phyloP scores from a whole-genome alignment of 2,113 vertebrate genomes.

The Dasyprocta punctata region DNA sequence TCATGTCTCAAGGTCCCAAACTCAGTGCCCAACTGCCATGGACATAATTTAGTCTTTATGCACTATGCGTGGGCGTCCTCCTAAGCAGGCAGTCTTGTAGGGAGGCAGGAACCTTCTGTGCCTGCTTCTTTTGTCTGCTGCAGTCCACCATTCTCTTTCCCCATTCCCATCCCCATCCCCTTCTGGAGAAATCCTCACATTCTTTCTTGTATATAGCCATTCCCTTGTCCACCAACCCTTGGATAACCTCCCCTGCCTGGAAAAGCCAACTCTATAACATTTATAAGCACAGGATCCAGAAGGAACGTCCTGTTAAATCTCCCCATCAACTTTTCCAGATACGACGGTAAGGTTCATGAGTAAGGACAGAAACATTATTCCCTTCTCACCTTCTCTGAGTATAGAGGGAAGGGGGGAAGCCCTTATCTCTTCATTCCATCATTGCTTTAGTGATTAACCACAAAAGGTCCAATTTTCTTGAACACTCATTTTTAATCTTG shows the following conservation, averaged over 20 bases:
- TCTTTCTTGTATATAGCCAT: constrained; percentile 22
- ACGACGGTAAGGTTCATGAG: not conserved
- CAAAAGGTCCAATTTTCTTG: constrained; percentile 25
- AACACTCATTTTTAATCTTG: constrained; percentile 43
- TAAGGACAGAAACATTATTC: constrained; percentile 49
- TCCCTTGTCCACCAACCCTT: constrained; percentile 42
- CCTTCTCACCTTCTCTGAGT: constrained; percentile 45
- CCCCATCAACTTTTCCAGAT: constrained; percentile 60
- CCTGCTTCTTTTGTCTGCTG: not conserved
- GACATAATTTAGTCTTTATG: no score
- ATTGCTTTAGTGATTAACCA: constrained; percentile 49
- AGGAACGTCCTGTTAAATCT: constrained; percentile 38
- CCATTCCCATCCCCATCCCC: not conserved
- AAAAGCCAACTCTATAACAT: constrained; percentile 50
- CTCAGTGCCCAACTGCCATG: not conserved
- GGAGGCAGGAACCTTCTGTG: not conserved
- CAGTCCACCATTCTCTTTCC: not conserved
- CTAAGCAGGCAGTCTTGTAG: not conserved
- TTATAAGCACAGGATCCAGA: constrained; percentile 54
- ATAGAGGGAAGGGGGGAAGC: not conserved
- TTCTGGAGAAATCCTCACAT: constrained; percentile 12
- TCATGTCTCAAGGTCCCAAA: not conserved
- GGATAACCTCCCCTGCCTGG: constrained; percentile 28
- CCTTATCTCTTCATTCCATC: constrained; percentile 17
- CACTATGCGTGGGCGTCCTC: not conserved